Evolutionary conservation across 2,888 invertebrate species (phyloP).

Genomic region (Pediacus dermestoides): DNA sequence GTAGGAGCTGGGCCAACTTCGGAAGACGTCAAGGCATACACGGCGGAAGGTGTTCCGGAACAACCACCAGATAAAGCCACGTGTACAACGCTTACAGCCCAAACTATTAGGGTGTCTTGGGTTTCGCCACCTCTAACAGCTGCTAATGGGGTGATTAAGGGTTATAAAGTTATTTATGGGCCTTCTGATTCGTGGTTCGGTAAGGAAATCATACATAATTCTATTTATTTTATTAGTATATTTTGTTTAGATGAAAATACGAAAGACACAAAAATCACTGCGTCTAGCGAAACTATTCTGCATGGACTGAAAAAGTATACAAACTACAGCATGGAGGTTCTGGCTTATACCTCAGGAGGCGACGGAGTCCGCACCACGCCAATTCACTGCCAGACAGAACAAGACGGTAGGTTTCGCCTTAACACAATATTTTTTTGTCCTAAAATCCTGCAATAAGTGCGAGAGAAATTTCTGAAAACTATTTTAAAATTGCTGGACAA

Average conservation of each 20-base stretch:
- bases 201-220: slow-evolving; percentile 44
- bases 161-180: slow-evolving; percentile 91
- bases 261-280: slow-evolving; percentile 86
- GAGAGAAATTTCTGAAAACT: no score
- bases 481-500: no score
- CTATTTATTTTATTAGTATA: slow-evolving; percentile 7
- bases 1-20: slow-evolving; percentile 90
- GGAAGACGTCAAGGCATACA: slow-evolving; percentile 84
- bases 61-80: slow-evolving; percentile 89
- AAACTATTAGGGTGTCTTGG: slow-evolving; percentile 93
- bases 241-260: slow-evolving; percentile 72
- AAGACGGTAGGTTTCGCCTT: slow-evolving; percentile 70
- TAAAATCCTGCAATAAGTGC: no score
- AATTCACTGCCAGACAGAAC: slow-evolving; percentile 91
- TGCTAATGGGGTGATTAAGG: slow-evolving; percentile 92
- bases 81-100: slow-evolving; percentile 89
- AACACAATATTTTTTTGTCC: no score
- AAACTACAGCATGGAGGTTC: slow-evolving; percentile 94
- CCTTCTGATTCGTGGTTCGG: slow-evolving; percentile 91
- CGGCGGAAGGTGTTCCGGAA: slow-evolving; percentile 91
- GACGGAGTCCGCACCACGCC: slow-evolving; percentile 86
- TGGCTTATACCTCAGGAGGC: slow-evolving; percentile 92
- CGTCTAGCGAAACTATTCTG: slow-evolving; percentile 90
- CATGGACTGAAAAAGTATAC: slow-evolving; percentile 92
- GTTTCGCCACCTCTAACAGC: slow-evolving; percentile 87